Percentiles rank a stretch among this genome's conserved stretches.
Conservation (phyloP, 2,888 invertebrate species). For the Philhelius pedissequus region DNA sequence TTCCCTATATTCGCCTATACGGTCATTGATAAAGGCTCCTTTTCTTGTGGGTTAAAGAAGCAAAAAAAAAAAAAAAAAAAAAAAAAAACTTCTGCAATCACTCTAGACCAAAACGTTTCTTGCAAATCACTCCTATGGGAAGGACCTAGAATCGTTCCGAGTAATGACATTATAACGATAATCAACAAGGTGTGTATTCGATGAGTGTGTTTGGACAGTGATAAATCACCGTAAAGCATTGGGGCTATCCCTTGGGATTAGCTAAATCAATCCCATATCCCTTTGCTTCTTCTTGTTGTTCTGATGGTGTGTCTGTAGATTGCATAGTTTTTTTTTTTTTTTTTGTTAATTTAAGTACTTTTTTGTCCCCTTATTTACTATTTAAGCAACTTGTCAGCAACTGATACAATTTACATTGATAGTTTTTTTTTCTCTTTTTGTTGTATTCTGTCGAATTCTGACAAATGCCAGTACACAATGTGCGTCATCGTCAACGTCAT, state of each 20-base stretch:
- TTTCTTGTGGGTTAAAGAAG: background rate
- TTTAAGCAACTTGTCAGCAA: constrained; percentile 1
- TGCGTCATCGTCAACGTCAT: background rate
- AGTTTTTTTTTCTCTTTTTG: background rate
- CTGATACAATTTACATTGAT: background rate
- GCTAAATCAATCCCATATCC: constrained; percentile 8
- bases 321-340: background rate
- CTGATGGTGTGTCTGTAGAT: background rate
- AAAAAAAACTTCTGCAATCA: background rate
- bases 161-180: constrained; percentile 10
- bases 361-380: background rate
- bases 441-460: background rate
- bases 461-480: background rate
- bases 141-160: background rate
- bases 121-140: constrained; percentile 6
- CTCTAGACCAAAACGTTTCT: background rate
- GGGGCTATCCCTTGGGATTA: constrained; percentile 7
- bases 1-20: background rate
- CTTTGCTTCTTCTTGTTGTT: background rate
- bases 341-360: background rate
- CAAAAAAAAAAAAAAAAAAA: background rate
- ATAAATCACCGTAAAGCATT: background rate
- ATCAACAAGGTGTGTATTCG: constrained; percentile 6
- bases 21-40: background rate
- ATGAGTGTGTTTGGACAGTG: constrained; percentile 6